phyloP scores from a whole-genome alignment of 2,888 invertebrate species.

The Ashinkailepas kermadecensis region DNA sequence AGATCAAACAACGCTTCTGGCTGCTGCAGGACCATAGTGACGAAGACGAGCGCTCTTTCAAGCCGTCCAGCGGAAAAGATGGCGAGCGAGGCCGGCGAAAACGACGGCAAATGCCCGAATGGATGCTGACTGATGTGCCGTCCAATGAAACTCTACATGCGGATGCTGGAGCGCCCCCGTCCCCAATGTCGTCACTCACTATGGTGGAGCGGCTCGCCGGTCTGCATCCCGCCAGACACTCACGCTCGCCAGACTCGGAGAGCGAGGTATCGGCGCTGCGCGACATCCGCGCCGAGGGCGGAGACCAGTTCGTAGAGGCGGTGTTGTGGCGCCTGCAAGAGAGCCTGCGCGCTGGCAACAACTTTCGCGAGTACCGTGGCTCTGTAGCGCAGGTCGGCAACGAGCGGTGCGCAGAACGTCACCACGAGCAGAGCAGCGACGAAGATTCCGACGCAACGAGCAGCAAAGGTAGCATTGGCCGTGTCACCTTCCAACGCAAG shows the following conservation, averaged over 20 bases:
- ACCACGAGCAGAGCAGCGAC: not conserved
- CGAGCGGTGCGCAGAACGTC: not conserved
- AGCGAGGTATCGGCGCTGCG: not conserved
- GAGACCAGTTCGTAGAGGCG: conserved; percentile 13
- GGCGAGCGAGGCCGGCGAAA: not conserved
- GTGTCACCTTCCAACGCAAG: not conserved
- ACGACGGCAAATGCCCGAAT: not conserved
- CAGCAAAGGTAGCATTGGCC: not conserved
- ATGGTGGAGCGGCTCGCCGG: not conserved
- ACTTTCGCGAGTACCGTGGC: conserved; percentile 14
- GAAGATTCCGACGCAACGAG: not conserved
- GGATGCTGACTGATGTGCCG: conserved; percentile 16
- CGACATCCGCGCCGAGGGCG: not conserved
- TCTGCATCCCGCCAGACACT: not conserved
- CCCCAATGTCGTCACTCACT: not conserved
- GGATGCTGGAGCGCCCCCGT: not conserved
- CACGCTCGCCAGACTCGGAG: not conserved
- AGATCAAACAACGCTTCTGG: not conserved
- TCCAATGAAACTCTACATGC: not conserved
- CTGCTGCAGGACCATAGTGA: not conserved
- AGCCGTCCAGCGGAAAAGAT: not conserved
- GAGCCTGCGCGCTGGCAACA: conserved; percentile 6
- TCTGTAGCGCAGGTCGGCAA: not conserved
- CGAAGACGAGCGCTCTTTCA: not conserved
- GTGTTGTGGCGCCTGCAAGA: not conserved